phyloP scores from a whole-genome alignment of 2,797 vertebrate genomes.

The Cynopterus sphinx region DNA sequence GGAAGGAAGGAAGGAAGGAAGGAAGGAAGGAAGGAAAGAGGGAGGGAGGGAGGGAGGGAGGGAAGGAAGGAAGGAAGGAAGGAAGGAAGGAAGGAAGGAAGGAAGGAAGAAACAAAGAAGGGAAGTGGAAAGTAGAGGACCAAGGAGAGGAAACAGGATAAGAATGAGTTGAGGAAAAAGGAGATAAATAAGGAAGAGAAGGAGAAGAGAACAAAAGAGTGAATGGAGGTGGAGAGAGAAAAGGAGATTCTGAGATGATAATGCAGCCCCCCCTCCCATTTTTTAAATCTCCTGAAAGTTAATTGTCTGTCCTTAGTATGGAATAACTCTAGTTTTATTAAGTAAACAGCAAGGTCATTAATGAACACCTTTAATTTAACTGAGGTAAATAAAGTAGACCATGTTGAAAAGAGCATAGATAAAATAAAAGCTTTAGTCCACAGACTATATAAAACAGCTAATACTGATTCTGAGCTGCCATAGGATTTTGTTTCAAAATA shows the following conservation, averaged over 20 bases:
- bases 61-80: too few relatives aligned
- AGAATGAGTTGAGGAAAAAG: background rate
- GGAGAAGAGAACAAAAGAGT: background rate
- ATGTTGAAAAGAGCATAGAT: background rate
- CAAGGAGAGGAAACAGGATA: background rate
- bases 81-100: too few relatives aligned
- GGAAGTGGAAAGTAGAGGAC: background rate
- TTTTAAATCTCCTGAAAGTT: background rate
- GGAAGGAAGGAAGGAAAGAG: accelerated
- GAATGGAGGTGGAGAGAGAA: background rate
- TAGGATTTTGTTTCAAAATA: background rate
- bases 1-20: too few relatives aligned
- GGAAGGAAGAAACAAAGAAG: background rate
- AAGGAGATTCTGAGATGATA: background rate
- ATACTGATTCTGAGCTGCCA: background rate
- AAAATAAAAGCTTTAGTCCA: background rate
- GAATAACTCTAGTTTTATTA: background rate
- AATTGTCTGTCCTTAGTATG: background rate
- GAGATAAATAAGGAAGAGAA: background rate
- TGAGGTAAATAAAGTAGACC: background rate
- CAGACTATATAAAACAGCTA: background rate
- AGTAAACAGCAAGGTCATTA: background rate
- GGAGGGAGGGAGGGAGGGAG: background rate
- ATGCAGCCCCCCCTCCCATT: background rate
- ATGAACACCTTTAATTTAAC: background rate